These are phyloP conservation scores for Cydia splendana DNA, from an alignment of 1,140 invertebrate species.

Conservation along the genomic window DNA sequence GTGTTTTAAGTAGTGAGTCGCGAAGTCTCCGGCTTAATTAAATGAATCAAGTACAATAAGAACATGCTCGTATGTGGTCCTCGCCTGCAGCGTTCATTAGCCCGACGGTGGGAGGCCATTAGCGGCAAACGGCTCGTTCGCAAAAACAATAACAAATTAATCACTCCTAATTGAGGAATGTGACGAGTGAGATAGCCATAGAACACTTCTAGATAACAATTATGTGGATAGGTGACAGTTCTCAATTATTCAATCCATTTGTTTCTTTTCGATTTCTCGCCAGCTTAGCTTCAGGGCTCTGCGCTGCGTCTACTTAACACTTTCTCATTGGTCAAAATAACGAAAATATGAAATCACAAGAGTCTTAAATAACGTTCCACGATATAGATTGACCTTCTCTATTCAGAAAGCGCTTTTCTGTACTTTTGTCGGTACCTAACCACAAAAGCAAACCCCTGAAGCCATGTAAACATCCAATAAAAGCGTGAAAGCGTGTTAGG, in stretches of 20 bases:
- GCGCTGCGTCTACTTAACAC: too few relatives aligned
- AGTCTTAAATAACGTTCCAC: too few relatives aligned
- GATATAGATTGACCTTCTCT: neutral
- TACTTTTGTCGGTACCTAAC: neutral
- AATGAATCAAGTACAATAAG: conserved; percentile 27
- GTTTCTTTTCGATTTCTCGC: neutral
- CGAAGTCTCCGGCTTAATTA: conserved; percentile 2
- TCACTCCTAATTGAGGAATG: conserved; percentile 37
- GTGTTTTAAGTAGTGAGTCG: neutral
- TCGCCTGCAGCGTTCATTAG: conserved; percentile 27
- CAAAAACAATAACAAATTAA: conserved; percentile 56
- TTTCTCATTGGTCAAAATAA: too few relatives aligned
- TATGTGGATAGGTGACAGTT: neutral
- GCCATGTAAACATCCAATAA: conserved; percentile 22
- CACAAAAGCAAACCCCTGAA: neutral
- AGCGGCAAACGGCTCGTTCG: conserved; percentile 45
- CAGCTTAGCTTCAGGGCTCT: too few relatives aligned
- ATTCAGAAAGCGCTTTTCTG: neutral
- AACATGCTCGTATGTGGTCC: conserved; percentile 18
- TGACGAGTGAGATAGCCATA: conserved; percentile 30
- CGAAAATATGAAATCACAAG: too few relatives aligned
- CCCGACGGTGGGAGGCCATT: conserved; percentile 52
- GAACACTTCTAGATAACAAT: neutral
- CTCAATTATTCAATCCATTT: neutral
- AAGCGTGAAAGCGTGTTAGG: conserved; percentile 26